A percentile compares a stretch with the other conserved stretches of the same genome.
Conservation (phyloP, 2,888 invertebrate genomes). For the Eilema griseolum region DNA sequence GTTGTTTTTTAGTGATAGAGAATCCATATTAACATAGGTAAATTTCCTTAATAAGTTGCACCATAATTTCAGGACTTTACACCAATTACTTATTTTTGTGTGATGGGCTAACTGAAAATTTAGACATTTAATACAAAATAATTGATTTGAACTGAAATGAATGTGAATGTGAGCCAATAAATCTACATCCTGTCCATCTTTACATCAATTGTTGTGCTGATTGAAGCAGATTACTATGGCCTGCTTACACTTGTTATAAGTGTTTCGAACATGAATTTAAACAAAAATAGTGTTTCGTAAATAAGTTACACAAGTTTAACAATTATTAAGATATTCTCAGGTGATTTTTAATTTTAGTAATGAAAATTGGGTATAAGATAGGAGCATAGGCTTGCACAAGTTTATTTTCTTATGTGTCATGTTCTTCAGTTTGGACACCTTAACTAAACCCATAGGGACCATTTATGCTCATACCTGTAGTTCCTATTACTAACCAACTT, state of each 20-base stretch:
- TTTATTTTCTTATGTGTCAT: not conserved
- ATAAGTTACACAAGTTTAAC: not conserved
- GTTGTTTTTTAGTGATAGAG: not conserved
- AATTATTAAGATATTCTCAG: rapidly evolving
- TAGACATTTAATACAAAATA: not conserved
- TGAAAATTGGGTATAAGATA: not conserved
- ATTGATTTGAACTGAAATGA: not conserved
- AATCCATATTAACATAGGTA: not conserved
- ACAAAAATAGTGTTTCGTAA: too few relatives aligned
- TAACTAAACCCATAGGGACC: not conserved
- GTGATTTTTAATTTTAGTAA: not conserved
- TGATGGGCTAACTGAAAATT: too few relatives aligned
- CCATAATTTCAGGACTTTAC: not conserved
- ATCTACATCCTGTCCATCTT: slow-evolving; percentile 35
- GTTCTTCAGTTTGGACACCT: not conserved
- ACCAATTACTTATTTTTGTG: not conserved
- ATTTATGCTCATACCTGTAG: too few relatives aligned
- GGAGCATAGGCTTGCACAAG: not conserved
- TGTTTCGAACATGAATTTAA: not conserved
- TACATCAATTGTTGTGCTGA: slow-evolving; percentile 23
- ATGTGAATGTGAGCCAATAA: slow-evolving; percentile 27
- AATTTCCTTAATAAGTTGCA: not conserved
- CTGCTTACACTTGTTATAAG: not conserved
- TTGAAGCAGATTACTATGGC: slow-evolving; percentile 1
- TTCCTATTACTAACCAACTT: too few relatives aligned